Evolutionary conservation across 2,113 vertebrate species (phyloP).

Genomic region (Cebidichthys violaceus): DNA sequence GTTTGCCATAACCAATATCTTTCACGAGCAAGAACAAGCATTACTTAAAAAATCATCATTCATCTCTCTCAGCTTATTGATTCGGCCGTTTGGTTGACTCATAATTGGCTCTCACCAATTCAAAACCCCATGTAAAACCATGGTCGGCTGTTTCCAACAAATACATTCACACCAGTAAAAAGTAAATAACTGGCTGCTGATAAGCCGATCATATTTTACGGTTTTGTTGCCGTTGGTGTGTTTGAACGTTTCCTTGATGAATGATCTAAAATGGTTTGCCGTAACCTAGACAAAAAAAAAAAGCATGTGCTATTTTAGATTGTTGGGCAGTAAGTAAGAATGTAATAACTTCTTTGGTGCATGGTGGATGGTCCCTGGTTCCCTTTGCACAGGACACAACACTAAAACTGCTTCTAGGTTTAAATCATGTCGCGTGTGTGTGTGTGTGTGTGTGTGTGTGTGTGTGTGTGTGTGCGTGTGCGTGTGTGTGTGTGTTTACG

Average conservation of each 20-base stretch:
- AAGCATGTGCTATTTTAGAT: background rate
- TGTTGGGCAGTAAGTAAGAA: background rate
- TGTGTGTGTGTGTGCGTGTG: background rate
- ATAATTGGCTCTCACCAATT: background rate
- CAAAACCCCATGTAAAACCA: background rate
- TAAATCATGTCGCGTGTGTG: background rate
- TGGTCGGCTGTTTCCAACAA: background rate
- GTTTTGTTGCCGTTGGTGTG: background rate
- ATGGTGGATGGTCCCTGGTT: background rate
- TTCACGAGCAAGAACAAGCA: background rate
- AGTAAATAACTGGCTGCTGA: background rate
- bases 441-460: background rate
- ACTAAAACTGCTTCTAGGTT: constrained; percentile 8
- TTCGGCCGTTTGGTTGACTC: constrained; percentile 3
- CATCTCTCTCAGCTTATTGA: background rate
- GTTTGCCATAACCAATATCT: background rate
- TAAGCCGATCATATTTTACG: background rate
- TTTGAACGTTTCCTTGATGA: background rate
- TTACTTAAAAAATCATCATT: background rate
- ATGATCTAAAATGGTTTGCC: background rate
- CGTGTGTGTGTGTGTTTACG: background rate
- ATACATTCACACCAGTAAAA: background rate
- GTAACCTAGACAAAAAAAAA: background rate
- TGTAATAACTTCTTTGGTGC: background rate
- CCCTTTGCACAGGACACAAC: background rate